Base-by-base conservation (phyloP, 1,140 invertebrate species). In the Atta colombica region DNA sequence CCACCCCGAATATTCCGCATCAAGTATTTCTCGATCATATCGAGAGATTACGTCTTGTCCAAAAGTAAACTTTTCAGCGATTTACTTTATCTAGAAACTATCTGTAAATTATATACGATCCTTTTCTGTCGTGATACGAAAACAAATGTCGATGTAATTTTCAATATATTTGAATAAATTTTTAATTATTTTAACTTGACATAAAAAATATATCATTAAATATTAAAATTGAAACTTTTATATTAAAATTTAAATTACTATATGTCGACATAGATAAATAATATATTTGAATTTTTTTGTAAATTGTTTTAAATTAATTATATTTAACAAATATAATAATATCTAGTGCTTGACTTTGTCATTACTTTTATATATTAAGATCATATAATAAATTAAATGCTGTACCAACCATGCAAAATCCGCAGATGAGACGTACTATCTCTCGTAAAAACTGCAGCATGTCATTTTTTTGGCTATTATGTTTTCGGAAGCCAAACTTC, bases 1-100 rank as follows among this genome's bases (percentile, higher is more conserved):
- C 89, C 66, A 86, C 87, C 66, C 66, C 85, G 86, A 89, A 61
- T 82, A 91, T 69, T 81, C 31, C 85, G 85, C 87, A 87, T 88
- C 85, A 85, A 91, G 87, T 89, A 91, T 88, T 89, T 91, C 72
- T 71, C 77, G 35, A 71, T 82, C 82, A 85, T 65, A 63, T 68
- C 72, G 55, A 58, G 45, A 69, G 53, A 89, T 87, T 49, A 63
- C 31, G 51, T 78, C 68, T 77, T 60, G 72, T 51, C 53, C 28
- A 45, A 81, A 55, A 81, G 49, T 25, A 8, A 45, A 69, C 66
- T 58, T 45, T 55, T 31, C 21, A 53, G 25, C 35, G 25, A 77
- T 8, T 58, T 81, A 16, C 14, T 21, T 35, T 8, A 14, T 25
- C 74, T 16, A 53, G 28, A 31, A 51, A 65, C 14, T 21, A 60